Conservation (phyloP, 2,797 vertebrate genomes). For the Lates japonicus region DNA sequence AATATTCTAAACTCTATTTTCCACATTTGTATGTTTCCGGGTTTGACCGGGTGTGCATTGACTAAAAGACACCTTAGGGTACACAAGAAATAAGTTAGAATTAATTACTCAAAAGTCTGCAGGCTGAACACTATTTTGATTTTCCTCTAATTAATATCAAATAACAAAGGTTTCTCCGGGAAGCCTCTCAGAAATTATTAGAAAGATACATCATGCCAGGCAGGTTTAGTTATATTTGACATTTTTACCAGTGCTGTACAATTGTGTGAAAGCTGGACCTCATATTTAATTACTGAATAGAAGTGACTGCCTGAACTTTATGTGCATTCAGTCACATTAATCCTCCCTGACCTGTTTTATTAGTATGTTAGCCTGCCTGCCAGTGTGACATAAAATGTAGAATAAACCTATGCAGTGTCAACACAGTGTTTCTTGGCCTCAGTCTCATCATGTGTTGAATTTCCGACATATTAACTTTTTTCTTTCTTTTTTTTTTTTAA, state of each 20-base stretch:
- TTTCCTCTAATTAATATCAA: neutral
- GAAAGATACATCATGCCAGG: neutral
- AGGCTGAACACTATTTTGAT: neutral
- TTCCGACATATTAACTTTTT: conserved; percentile 20
- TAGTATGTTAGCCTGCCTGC: neutral
- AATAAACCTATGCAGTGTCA: neutral
- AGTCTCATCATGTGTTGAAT: neutral
- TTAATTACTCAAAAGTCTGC: neutral
- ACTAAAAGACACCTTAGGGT: neutral
- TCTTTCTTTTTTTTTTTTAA: neutral
- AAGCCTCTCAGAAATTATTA: neutral
- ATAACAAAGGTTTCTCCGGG: neutral
- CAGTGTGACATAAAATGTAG: conserved; percentile 22
- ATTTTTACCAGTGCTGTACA: neutral
- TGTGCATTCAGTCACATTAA: neutral
- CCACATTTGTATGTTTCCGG: neutral
- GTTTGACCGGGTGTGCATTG: neutral
- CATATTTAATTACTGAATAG: neutral
- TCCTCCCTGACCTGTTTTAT: neutral
- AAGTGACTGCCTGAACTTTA: neutral
- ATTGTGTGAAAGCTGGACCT: conserved; percentile 10
- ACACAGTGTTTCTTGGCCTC: conserved; percentile 26
- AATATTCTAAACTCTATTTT: neutral
- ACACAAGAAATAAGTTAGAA: neutral
- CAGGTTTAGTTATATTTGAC: neutral